phyloP scores from a whole-genome alignment of 2,113 vertebrate species.

The Pteropus alecto region DNA sequence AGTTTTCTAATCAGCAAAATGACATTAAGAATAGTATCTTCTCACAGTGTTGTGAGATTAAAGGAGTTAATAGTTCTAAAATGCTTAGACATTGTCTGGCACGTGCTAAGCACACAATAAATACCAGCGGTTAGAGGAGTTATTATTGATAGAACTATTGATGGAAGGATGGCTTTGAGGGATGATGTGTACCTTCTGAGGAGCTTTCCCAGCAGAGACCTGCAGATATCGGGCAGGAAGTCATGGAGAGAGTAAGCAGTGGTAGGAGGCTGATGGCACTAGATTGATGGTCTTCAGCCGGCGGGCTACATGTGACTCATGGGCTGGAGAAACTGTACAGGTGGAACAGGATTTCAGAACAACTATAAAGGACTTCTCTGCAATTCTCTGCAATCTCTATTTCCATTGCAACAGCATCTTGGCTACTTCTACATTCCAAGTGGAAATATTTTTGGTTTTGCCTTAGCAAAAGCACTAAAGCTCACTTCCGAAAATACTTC shows the following conservation, averaged over 20 bases:
- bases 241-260: background rate
- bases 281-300: background rate
- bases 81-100: background rate
- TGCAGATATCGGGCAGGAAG: background rate
- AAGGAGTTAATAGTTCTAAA: background rate
- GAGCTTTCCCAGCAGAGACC: rapidly evolving
- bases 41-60: background rate
- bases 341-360: background rate
- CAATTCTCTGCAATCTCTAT: background rate
- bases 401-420: background rate
- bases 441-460: background rate
- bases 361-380: background rate
- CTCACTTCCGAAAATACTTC: background rate
- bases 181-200: background rate
- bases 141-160: background rate
- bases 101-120: background rate
- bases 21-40: background rate
- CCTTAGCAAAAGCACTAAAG: background rate
- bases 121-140: background rate
- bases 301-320: background rate
- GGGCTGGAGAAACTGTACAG: background rate
- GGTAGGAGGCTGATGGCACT: background rate
- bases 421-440: background rate
- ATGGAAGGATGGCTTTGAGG: background rate
- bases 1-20: background rate